Evolutionary conservation across 1,140 invertebrate genomes (phyloP), one percentile per base, ranked within the genome.

Genomic region (Copidosoma floridanum): DNA sequence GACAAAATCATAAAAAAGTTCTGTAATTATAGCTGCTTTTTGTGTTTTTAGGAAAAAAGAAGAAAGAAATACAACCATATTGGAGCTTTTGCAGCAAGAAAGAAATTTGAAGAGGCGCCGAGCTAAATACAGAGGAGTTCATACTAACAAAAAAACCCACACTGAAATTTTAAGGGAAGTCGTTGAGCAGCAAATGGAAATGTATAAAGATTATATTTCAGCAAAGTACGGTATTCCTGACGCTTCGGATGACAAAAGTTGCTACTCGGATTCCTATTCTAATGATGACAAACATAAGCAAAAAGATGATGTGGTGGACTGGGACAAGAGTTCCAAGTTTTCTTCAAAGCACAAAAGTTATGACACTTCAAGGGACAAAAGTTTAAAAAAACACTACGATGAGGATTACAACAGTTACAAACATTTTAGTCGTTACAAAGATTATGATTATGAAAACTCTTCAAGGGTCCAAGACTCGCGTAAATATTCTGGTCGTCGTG

Each of bases 101-200:
- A 79, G 87, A 8, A 82, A 89, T 71, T 78, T 85, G 58, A 86
- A 85, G 72, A 80, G 87, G 23, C 78, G 87, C 1, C 78, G 85
- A 66, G 73, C 82, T 2, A 86, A 85, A 67, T 85, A 88, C 64
- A 84, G 82, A 71, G 82, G 83, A 21, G 84, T 86, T 27, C 84
- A 87, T 55, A 85, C 84, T 29, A 86, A 86, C 68, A 82, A 83
- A 50, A 83, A 83, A 65, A 87, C 83, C 56, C 83, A 87, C 24
- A 83, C 79, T 0, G 84, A 88, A 73, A 81, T 86, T 21, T 69
- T 88, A 12, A 78, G 85, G 10, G 85, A 86, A 70, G 80, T 88
- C 7, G 86, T 89, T 52, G 75, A 80, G 53, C 82, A 84, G 27
- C 86, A 88, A 70, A 85, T 85, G 79, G 77, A 81, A 27, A 61